Evolutionary conservation across 2,888 invertebrate genomes (phyloP).

Genomic region (Leptinotarsa haldemani): DNA sequence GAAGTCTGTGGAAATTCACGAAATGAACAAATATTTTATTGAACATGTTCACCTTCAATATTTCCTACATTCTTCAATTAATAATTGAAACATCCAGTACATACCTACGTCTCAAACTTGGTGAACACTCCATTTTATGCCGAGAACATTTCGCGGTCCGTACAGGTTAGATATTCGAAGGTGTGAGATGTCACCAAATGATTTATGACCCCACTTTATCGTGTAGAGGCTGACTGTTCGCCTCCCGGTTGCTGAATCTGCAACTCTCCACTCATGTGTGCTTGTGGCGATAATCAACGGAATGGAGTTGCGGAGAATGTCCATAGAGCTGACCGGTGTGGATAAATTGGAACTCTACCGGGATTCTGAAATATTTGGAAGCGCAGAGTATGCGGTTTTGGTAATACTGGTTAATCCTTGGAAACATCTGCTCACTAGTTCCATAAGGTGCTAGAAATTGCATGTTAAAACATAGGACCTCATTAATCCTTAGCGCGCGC

Average conservation of each 20-base stretch:
- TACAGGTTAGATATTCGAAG: slow-evolving; percentile 47
- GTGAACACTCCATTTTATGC: not conserved
- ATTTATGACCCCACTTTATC: slow-evolving; percentile 60
- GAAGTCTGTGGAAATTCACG: too few species aligned
- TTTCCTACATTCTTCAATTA: too few species aligned
- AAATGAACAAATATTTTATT: too few species aligned
- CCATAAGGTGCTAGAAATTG: too few species aligned
- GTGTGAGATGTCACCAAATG: slow-evolving; percentile 57
- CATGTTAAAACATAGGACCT: too few species aligned
- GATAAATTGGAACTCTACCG: slow-evolving; percentile 11
- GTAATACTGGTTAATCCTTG: too few species aligned
- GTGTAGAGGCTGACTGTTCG: slow-evolving; percentile 53
- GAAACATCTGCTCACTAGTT: too few species aligned
- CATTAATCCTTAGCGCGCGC: too few species aligned
- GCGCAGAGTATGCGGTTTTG: not conserved
- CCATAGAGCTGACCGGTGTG: slow-evolving; percentile 32
- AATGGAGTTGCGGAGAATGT: slow-evolving; percentile 42
- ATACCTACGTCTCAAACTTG: too few species aligned
- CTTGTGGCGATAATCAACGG: slow-evolving; percentile 59
- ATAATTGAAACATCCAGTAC: too few species aligned
- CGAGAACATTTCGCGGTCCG: slow-evolving; percentile 28
- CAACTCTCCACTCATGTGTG: slow-evolving; percentile 61
- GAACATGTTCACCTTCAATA: too few species aligned
- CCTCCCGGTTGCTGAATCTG: slow-evolving; percentile 61
- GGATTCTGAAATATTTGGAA: not conserved